These are phyloP conservation scores for Eulemur coronatus DNA, from an alignment of 2,797 vertebrate species.

Conservation along the genomic window DNA sequence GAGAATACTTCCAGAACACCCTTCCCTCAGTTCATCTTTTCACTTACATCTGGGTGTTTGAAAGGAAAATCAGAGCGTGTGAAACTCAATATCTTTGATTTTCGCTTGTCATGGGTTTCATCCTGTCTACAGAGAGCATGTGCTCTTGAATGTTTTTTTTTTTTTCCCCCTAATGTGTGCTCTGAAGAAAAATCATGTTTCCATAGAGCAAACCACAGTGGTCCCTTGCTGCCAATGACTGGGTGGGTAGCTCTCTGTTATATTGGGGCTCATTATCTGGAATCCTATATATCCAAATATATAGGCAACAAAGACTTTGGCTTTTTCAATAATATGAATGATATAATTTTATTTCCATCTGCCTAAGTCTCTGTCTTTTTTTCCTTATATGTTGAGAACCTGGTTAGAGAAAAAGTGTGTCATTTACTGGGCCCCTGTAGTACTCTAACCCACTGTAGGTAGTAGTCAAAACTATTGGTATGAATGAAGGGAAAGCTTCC, in stretches of 20 bases:
- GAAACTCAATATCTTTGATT: neutral
- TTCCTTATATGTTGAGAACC: neutral
- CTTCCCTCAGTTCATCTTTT: neutral
- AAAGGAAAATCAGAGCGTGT: neutral
- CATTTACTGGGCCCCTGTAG: neutral
- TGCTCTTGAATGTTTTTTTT: neutral
- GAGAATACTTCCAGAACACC: neutral
- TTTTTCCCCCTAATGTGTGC: neutral
- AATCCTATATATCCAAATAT: neutral
- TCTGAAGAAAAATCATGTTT: neutral
- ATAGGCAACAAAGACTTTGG: neutral
- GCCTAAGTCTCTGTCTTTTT: neutral
- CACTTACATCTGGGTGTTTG: neutral
- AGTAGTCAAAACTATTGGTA: neutral
- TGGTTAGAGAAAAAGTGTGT: accelerated
- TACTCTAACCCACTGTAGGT: neutral
- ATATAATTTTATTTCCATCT: neutral
- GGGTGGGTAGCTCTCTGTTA: neutral
- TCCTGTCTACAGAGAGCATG: neutral
- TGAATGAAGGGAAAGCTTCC: neutral
- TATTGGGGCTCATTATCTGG: neutral
- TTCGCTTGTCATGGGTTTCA: neutral
- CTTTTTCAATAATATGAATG: neutral
- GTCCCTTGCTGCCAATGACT: neutral
- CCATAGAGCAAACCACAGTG: neutral